phyloP scores from a whole-genome alignment of 2,888 invertebrate genomes.

The Onchidella celtica region DNA sequence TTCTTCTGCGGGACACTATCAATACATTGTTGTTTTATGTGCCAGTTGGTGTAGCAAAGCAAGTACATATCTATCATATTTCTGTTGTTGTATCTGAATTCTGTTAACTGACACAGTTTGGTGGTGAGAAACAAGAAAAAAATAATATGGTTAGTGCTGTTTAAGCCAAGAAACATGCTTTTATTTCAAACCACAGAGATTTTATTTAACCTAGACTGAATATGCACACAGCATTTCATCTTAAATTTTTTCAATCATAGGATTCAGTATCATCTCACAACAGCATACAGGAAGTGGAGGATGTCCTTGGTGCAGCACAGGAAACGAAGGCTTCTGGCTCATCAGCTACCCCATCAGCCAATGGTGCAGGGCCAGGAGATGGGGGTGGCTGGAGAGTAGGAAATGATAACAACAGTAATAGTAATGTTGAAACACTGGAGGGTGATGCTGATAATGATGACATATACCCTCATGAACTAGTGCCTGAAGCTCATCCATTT shows the following conservation, averaged over 20 bases:
- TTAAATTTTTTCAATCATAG: constrained; percentile 17
- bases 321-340: not conserved
- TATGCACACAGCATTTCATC: too few species aligned
- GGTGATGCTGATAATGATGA: not conserved
- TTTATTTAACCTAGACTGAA: too few species aligned
- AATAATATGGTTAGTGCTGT: too few species aligned
- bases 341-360: not conserved
- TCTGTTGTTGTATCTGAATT: too few species aligned
- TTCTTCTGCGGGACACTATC: too few species aligned
- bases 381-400: not conserved
- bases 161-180: too few species aligned
- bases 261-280: constrained; percentile 32
- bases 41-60: too few species aligned
- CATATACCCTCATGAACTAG: constrained; percentile 30
- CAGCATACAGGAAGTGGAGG: constrained; percentile 33
- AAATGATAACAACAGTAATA: not conserved
- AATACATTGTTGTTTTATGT: too few species aligned
- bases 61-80: too few species aligned
- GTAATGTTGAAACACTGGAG: not conserved
- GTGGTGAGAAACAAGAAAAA: too few species aligned
- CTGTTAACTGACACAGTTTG: too few species aligned
- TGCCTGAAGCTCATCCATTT: constrained; percentile 54
- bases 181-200: too few species aligned
- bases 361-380: not conserved
- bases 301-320: not conserved